Base-by-base conservation (phyloP, 2,888 invertebrate genomes). In the Platycnemis pennipes region DNA sequence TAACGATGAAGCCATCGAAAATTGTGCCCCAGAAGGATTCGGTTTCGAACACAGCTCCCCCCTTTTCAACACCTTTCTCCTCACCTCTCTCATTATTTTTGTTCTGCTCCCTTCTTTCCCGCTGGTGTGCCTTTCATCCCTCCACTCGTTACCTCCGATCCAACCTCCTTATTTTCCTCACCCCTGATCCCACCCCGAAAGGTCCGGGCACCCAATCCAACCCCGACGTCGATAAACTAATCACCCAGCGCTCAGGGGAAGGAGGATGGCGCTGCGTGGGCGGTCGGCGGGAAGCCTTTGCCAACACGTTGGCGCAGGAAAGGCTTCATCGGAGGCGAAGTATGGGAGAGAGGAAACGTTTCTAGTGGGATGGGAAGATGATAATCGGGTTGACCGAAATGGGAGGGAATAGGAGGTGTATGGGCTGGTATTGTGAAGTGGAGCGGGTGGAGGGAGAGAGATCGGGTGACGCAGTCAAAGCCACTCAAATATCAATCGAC, bases 401-500 rank as follows among this genome's bases (percentile, higher is more conserved):
- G 26, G 63, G 22, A 63, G 22, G 63, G 26, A 85, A 42, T 63
- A 5, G 2, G 49, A 49, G 49, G 49, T 16, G 49, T 88, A 46
- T 46, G 31, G 11, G 77, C 77, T 2, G 22, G 77, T 2, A 77
- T 31, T 77, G 11, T 13, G 37, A 5, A 86, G 86, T 37, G 46
- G 49, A 46, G 31, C 53, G 11, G 53, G 53, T 19, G 16, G 19
- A 53, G 77, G n/a, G 77, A 7, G 69, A 16, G 69, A 7, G 69
- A 31, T 7, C 19, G 77, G n/a, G 77, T 16, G 37, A 77, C 37
- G 77, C 77, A 77, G 31, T 77, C 31, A 77, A 37, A 77, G 77
- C 91, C 91, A 63, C 91, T 91, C 91, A 44, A 63, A 69, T 56
- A 91, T 91, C 63, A 91, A 91, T 91, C 63, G 44, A 63, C 91